These are phyloP conservation scores for Campoplex capitator DNA, from an alignment of 2,888 invertebrate species.

Conservation along the genomic window DNA sequence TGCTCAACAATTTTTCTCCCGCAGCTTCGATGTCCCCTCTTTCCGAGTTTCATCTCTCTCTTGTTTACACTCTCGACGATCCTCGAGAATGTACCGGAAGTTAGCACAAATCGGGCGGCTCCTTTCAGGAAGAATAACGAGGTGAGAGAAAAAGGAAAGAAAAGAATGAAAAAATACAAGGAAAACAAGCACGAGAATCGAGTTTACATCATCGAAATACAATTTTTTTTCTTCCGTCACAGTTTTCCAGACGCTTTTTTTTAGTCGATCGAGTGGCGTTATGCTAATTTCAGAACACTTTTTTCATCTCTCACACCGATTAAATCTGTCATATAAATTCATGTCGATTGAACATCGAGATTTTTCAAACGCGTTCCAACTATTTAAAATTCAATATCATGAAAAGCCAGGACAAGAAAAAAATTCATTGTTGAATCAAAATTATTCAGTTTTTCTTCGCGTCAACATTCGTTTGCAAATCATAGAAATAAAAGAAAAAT, in stretches of 20 bases:
- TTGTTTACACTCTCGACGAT: neutral
- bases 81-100: neutral
- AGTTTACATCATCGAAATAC: neutral
- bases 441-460: too few relatives aligned
- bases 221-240: neutral
- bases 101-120: neutral
- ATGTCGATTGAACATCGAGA: neutral
- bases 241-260: neutral
- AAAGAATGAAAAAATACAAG: neutral
- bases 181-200: neutral
- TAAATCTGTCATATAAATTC: neutral
- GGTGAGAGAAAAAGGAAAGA: neutral
- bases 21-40: neutral
- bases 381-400: neutral
- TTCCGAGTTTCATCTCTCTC: neutral
- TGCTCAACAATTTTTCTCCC: neutral
- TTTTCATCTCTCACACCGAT: neutral
- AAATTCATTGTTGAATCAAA: too few relatives aligned
- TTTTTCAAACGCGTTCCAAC: neutral
- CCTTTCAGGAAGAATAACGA: neutral
- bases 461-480: too few relatives aligned
- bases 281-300: neutral
- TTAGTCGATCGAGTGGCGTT: neutral
- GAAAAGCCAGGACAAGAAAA: neutral
- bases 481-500: too few relatives aligned